Conservation (phyloP, 2,888 invertebrate genomes). For the Bugula neritina region DNA sequence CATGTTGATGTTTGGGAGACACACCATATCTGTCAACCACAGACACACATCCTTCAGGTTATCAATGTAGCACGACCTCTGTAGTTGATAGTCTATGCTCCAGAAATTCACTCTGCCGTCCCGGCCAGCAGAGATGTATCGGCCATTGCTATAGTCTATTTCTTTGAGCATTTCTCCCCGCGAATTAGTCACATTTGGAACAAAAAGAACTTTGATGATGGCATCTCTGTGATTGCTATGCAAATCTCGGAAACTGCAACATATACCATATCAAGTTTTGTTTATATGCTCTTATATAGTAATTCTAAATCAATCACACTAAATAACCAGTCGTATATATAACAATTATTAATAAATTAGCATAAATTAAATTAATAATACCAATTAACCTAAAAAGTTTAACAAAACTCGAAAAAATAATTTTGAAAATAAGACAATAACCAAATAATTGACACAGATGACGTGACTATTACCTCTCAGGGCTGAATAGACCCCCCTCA, state of each 20-base stretch:
- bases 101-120: slow-evolving; percentile 75
- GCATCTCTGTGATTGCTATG: slow-evolving; percentile 64
- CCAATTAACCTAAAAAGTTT: too few relatives aligned
- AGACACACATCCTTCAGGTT: slow-evolving; percentile 55
- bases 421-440: too few relatives aligned
- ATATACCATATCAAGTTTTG: too few relatives aligned
- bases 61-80: slow-evolving; percentile 34
- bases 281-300: too few relatives aligned
- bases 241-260: slow-evolving; percentile 55
- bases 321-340: too few relatives aligned
- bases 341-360: too few relatives aligned
- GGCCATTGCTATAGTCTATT: slow-evolving; percentile 61
- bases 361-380: too few relatives aligned
- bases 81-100: slow-evolving; percentile 65
- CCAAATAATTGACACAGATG: neutral
- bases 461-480: neutral
- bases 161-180: slow-evolving; percentile 43
- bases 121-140: slow-evolving; percentile 68
- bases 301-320: too few relatives aligned
- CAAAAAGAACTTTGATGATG: slow-evolving; percentile 55
- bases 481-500: slow-evolving; percentile 25
- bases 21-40: slow-evolving; percentile 69
- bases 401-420: too few relatives aligned
- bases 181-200: slow-evolving; percentile 34
- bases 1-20: slow-evolving; percentile 71